Base-by-base conservation (phyloP, 1,140 invertebrate species). In the Papilio helenus region DNA sequence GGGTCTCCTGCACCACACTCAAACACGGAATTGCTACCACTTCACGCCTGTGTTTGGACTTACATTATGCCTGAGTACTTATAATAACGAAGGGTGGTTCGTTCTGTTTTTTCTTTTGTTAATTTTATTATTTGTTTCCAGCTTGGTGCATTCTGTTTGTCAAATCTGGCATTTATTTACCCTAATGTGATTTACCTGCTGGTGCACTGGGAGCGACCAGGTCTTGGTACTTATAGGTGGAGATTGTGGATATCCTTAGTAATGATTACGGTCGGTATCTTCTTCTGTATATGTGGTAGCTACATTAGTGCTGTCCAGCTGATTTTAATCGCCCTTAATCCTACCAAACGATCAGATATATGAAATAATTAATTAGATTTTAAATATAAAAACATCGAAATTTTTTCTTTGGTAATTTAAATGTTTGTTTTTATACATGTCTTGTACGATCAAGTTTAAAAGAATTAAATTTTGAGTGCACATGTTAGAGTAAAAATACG, bases 151-250 rank as follows among this genome's bases (percentile, higher is more conserved):
- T 89, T 93, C 73, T 92, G 92, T 49, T 61, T 91, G 2, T 88
- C 90, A 26, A 91, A 91, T 83, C 91, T 93, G 88, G 90, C 88
- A 0, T 92, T 93, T 46, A 91, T 92, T 5, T 91, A 87, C 82
- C 90, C 92, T 0, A 89, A 89, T 55, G 42, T 87, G 16, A 91
- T 93, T 16, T 86, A 87, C 46, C 61, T 91, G 2, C 71, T 91
- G 23, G 87, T 89, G 4, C 79, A 88, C 16, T 93, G 88, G 87
- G 83, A 92, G 2, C 79, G 89, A 44, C 92, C 92, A 1, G 90
- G 92, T 3, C 73, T 90, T 1, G 90, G 89, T 0, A 82, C 83
- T 12, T 89, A 76, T 23, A 87, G 82, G 8, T 92, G 88, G 89
- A 80, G 86, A 3, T 44, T 93, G 3, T 91, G 87, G 88, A 83